Evolutionary conservation across 2,888 invertebrate genomes (phyloP), one percentile per base, ranked within the genome.

Genomic region (Eudasyphora cyanicolor): DNA sequence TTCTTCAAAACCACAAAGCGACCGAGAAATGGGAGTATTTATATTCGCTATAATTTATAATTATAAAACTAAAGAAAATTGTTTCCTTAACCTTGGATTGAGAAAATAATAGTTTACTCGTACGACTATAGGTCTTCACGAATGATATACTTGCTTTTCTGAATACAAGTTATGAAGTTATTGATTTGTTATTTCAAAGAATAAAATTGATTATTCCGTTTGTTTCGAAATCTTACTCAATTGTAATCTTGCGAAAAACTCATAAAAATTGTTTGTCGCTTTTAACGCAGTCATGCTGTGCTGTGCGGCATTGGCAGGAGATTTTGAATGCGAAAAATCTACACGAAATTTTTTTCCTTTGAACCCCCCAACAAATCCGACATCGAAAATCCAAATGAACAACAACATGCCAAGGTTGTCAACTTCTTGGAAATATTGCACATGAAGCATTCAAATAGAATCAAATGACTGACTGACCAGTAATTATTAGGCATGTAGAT

Each of bases 381-480:
- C 24, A 21, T 60, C 17, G 27, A n/a, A 60, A 79, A 82, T 67
- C 12, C 57, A 19, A 57, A 60, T 24, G 38, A 17, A 75, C 67
- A 73, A 75, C 67, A 73, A 14, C 81, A 84, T 79, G 84, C 67
- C 81, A 84, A 84, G 84, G 84, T 84, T 84, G 84, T 84, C 84
- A 84, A 84, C 81, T 84, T 80, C 75, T 81, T 75, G 42, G 5
- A 84, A 75, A 70, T 67, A 71, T 51, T 78, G 38, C 32, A 29
- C 35, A 62, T 35, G 57, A 21, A 24, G n/a, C n/a, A n/a, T 1
- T 21, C 24, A 38, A 67, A 19, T n/a, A 21, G 14, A 42, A 24
- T 42, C 4, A 24, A 21, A n/a, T n/a, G 54, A 12, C 29, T 60
- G 35, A 67, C 35, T 29, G 62, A 24, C 67, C 67, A 67, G 42